These are phyloP conservation scores for Proisotoma minuta DNA, from an alignment of 2,888 invertebrate species.

Conservation along the genomic window DNA sequence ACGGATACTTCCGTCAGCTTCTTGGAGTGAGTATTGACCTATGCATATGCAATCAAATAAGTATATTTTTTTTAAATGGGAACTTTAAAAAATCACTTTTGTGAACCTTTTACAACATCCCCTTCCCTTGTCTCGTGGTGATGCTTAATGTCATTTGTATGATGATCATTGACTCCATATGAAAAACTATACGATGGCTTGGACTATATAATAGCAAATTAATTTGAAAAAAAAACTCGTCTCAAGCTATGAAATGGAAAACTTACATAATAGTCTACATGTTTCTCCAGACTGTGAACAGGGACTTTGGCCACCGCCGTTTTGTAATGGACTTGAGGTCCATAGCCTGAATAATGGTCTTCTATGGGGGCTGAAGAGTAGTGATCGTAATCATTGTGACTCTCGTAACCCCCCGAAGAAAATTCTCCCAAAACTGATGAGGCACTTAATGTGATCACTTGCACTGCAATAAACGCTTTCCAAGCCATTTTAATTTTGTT, in stretches of 20 bases:
- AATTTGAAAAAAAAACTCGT: too few species aligned
- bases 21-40: slow-evolving; percentile 28
- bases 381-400: too few species aligned
- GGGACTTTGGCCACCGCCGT: slow-evolving; percentile 9
- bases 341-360: slow-evolving; percentile 27
- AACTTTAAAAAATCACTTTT: too few species aligned
- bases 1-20: slow-evolving; percentile 25
- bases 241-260: too few species aligned
- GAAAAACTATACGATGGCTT: too few species aligned
- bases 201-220: too few species aligned
- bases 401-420: slow-evolving; percentile 6
- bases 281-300: slow-evolving; percentile 34
- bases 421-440: slow-evolving; percentile 7
- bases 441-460: neutral
- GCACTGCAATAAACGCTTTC: too few species aligned
- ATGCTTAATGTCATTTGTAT: slow-evolving; percentile 31
- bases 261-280: too few species aligned
- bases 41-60: too few species aligned
- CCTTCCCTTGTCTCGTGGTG: slow-evolving; percentile 19
- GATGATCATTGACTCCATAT: slow-evolving; percentile 30
- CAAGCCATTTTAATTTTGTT: too few species aligned
- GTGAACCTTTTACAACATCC: neutral
- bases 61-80: too few species aligned
- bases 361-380: too few species aligned
- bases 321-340: slow-evolving; percentile 18